Percentiles rank a stretch among this genome's conserved stretches.
These are phyloP conservation scores for Ceratina japonica DNA, from an alignment of 1,140 invertebrate species.

Conservation along the genomic window DNA sequence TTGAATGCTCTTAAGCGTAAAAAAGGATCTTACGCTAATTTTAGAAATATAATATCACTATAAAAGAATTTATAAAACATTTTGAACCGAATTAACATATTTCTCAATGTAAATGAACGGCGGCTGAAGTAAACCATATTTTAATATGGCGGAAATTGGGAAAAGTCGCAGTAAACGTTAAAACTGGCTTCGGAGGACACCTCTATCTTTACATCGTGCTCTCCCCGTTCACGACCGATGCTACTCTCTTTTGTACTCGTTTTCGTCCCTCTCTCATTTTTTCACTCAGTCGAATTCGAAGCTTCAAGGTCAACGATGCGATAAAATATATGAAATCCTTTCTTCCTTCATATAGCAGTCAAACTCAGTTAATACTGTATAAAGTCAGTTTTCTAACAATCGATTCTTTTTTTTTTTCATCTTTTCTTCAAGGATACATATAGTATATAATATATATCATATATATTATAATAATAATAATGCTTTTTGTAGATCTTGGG, in stretches of 20 bases:
- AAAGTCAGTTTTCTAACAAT: constrained; percentile 43
- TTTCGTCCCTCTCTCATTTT: neutral
- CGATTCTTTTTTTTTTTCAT: constrained; percentile 17
- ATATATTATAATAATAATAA: constrained; percentile 27
- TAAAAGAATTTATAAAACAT: no score
- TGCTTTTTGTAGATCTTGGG: constrained; percentile 20
- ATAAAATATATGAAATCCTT: constrained; percentile 45
- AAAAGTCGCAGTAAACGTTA: no score
- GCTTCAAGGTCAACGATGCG: constrained; percentile 49
- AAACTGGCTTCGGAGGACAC: no score
- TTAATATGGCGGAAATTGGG: no score
- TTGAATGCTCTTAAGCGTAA: no score
- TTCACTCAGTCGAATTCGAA: constrained; percentile 43
- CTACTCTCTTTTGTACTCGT: constrained; percentile 22
- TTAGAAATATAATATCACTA: no score
- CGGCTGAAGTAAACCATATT: no score
- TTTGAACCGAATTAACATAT: no score
- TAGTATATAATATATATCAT: constrained; percentile 33
- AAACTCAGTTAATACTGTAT: constrained; percentile 46
- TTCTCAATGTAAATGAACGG: no score
- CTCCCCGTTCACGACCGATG: neutral
- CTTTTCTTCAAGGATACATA: constrained; percentile 25
- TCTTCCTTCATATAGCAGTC: constrained; percentile 25
- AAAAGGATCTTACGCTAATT: no score
- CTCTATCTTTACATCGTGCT: no score